Evolutionary conservation across 1,140 invertebrate genomes (phyloP), one percentile per base, ranked within the genome.

Genomic region (Gonioctena quinquepunctata): DNA sequence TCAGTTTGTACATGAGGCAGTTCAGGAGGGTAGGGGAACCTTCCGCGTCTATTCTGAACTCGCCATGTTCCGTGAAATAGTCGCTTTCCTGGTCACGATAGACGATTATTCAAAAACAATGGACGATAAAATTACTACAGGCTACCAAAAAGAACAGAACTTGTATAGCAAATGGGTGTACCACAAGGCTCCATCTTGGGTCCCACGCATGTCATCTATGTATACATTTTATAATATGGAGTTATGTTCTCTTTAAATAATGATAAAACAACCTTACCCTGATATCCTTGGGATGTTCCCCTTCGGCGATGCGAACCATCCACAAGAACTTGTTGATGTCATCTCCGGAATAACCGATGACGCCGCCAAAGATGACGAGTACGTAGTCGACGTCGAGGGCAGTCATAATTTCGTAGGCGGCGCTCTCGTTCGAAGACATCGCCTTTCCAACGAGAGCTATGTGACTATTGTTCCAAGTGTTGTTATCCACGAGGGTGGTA

Each of bases 301-400:
- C 98, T 86, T 99, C 98, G 22, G 97, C 98, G 75, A 99, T 99
- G 71, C 98, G 85, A 3, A 99, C 98, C 98, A 99, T 99, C 98
- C 98, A 99, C 62, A 99, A 89, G 82, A 99, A 99, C 85, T 99
- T 99, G 82, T 99, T 99, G 76, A 99, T 99, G 82, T 99, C 98
- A 84, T 99, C 98, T 0, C 97, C 97, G 1, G 96, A 98, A 84
- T 99, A 99, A 0, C 98, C 97, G 78, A 99, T 99, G 16, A 99
- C 94, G 19, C 98, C 98, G 23, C 98, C 98, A 86, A 99, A 99
- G 79, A 99, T 99, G 1, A 96, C 92, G 61, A 99, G 86, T 7
- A 99, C 97, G 83, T 99, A 99, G 83, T 99, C 96, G 1, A 99
- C 98, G 86, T 99, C 98, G 57, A 99, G 82, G 56, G 91, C 91